These are phyloP conservation scores for Oophaga sylvatica DNA, from an alignment of 2,797 vertebrate genomes.

Conservation along the genomic window DNA sequence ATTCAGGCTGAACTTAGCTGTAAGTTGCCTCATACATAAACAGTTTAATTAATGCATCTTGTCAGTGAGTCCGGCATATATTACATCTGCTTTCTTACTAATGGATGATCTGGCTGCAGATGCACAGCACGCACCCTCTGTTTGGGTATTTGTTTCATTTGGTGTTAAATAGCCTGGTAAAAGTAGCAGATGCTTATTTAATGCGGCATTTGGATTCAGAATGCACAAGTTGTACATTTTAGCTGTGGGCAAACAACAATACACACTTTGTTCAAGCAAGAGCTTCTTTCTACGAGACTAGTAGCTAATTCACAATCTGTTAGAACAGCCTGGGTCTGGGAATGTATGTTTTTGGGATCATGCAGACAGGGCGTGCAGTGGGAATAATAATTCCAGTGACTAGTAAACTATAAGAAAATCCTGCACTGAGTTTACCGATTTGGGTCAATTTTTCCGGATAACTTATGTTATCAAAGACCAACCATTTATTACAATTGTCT, in stretches of 20 bases:
- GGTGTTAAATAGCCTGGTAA: constrained; percentile 60
- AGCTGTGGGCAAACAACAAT: constrained; percentile 56
- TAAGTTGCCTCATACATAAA: constrained; percentile 31
- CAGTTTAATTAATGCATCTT: constrained; percentile 41
- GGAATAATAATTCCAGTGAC: constrained; percentile 51
- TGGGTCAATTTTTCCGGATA: background rate
- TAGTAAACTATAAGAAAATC: constrained; percentile 25
- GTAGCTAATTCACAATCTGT: constrained; percentile 52
- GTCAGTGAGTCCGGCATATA: constrained; percentile 18
- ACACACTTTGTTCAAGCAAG: constrained; percentile 55
- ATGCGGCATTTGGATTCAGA: constrained; percentile 48
- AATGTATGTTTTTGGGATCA: constrained; percentile 47
- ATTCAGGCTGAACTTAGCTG: background rate
- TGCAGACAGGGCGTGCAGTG: constrained; percentile 30
- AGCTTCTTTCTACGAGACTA: constrained; percentile 47
- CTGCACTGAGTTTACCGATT: background rate
- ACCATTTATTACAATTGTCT: background rate
- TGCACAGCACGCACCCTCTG: constrained; percentile 46
- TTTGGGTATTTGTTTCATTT: constrained; percentile 58
- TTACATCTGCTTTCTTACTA: constrained; percentile 38
- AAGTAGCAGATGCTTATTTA: constrained; percentile 61
- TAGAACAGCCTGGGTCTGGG: constrained; percentile 49
- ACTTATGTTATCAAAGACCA: background rate
- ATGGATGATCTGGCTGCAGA: constrained; percentile 52
- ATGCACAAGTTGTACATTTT: constrained; percentile 39